Evolutionary conservation across 2,113 vertebrate species (phyloP).

Genomic region (Synodontis membranacea): DNA sequence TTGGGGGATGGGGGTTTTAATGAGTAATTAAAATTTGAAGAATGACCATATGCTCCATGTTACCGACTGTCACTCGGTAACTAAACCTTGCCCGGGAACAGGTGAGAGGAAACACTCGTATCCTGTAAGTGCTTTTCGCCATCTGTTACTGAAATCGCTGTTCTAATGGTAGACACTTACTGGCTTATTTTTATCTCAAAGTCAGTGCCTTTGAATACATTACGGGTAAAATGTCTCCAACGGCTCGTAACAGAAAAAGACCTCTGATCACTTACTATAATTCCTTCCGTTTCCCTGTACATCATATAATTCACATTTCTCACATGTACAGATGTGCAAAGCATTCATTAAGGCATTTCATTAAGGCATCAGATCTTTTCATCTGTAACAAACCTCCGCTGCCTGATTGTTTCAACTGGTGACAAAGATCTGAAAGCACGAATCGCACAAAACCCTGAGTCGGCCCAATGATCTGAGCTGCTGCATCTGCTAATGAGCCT

Average conservation of each 20-base stretch:
- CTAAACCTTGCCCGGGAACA: slow-evolving; percentile 53
- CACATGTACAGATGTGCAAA: not conserved
- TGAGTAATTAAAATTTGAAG: slow-evolving; percentile 53
- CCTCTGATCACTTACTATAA: not conserved
- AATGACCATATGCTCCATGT: slow-evolving; percentile 54
- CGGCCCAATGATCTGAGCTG: not conserved
- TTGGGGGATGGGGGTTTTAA: slow-evolving; percentile 42
- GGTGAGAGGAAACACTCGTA: slow-evolving; percentile 48
- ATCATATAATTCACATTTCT: not conserved
- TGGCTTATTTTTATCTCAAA: slow-evolving; percentile 36
- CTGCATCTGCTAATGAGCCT: slow-evolving; percentile 19
- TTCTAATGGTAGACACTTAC: slow-evolving; percentile 43
- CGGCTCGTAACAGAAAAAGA: not conserved
- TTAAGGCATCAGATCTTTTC: too few relatives aligned
- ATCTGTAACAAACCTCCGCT: not conserved
- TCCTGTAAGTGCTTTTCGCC: slow-evolving; percentile 39
- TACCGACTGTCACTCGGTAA: slow-evolving; percentile 42
- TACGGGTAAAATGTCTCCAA: slow-evolving; percentile 16
- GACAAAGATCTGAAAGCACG: not conserved
- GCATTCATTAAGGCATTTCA: not conserved
- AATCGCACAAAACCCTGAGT: slow-evolving; percentile 27
- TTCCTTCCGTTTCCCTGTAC: not conserved
- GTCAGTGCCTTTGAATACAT: slow-evolving; percentile 27
- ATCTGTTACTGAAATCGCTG: slow-evolving; percentile 46
- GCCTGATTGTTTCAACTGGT: not conserved